phyloP scores from a whole-genome alignment of 1,140 invertebrate species.

The Apis cerana region DNA sequence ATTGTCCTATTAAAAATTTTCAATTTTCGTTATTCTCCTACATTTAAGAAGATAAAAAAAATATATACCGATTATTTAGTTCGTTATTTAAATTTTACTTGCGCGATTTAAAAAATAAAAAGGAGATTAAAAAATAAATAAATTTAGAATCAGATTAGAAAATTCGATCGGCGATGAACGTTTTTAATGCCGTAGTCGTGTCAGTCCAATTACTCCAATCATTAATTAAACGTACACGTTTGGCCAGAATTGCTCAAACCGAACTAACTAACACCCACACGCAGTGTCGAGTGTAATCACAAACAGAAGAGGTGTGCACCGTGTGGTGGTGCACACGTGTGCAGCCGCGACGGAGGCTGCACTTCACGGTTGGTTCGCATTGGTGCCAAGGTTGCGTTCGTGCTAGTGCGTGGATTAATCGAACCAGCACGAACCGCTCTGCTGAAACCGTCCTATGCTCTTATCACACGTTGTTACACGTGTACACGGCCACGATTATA shows the following conservation, averaged over 20 bases:
- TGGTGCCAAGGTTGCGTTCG: constrained; percentile 77
- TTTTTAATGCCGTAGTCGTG: no score
- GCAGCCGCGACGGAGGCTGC: constrained; percentile 56
- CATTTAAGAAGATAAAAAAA: no score
- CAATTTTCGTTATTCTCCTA: no score
- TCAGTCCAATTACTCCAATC: neutral
- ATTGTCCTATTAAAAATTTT: no score
- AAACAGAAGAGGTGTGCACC: constrained; percentile 12
- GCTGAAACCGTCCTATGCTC: constrained; percentile 40
- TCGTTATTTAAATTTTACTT: no score
- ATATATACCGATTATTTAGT: no score
- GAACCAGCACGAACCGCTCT: constrained; percentile 37
- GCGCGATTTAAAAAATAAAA: no score
- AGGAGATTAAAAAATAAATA: no score
- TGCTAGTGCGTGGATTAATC: constrained; percentile 52
- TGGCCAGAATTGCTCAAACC: neutral
- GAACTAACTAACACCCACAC: neutral
- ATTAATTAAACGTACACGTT: neutral
- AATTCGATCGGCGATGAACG: no score
- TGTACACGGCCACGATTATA: neutral
- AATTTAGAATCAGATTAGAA: no score
- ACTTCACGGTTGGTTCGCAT: constrained; percentile 78
- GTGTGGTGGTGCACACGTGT: constrained; percentile 11
- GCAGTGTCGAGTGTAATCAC: neutral
- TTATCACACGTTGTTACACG: constrained; percentile 38